These are phyloP conservation scores for Dusona sp. DNA, from an alignment of 2,888 invertebrate species.

Conservation along the genomic window DNA sequence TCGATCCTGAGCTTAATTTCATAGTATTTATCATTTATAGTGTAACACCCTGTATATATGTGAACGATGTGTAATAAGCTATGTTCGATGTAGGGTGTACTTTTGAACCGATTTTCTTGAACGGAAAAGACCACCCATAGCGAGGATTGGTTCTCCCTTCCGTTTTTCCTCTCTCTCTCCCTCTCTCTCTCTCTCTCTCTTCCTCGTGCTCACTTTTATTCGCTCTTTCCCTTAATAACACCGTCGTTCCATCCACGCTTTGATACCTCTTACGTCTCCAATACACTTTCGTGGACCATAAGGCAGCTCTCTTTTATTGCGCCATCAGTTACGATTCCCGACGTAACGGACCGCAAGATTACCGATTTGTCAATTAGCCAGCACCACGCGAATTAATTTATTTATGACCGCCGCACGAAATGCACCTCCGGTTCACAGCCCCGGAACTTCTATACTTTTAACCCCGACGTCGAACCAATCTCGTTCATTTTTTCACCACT, in stretches of 20 bases:
- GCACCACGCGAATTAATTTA: constrained; percentile 75
- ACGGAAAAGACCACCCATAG: constrained; percentile 50
- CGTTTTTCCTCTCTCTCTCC: constrained; percentile 8
- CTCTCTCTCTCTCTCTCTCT: constrained; percentile 8
- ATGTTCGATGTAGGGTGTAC: constrained; percentile 45
- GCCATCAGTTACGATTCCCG: constrained; percentile 77
- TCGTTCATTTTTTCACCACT: constrained; percentile 16
- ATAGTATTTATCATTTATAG: background rate
- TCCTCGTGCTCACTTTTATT: background rate
- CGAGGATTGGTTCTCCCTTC: constrained; percentile 20
- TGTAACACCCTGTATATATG: background rate
- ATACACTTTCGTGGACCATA: constrained; percentile 52
- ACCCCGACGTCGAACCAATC: constrained; percentile 38
- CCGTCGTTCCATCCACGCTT: constrained; percentile 23
- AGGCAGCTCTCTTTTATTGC: constrained; percentile 75
- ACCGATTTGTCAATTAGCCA: constrained; percentile 82
- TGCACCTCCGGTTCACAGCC: background rate
- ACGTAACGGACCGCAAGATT: constrained; percentile 75
- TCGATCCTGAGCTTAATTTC: background rate
- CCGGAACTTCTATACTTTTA: constrained; percentile 66
- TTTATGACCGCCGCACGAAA: constrained; percentile 74
- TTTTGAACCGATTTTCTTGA: constrained; percentile 55
- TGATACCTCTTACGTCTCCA: constrained; percentile 46
- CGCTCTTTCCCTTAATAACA: constrained; percentile 18
- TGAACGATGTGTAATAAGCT: background rate